Conservation (phyloP, 2,888 invertebrate genomes). For the Deilephila elpenor region DNA sequence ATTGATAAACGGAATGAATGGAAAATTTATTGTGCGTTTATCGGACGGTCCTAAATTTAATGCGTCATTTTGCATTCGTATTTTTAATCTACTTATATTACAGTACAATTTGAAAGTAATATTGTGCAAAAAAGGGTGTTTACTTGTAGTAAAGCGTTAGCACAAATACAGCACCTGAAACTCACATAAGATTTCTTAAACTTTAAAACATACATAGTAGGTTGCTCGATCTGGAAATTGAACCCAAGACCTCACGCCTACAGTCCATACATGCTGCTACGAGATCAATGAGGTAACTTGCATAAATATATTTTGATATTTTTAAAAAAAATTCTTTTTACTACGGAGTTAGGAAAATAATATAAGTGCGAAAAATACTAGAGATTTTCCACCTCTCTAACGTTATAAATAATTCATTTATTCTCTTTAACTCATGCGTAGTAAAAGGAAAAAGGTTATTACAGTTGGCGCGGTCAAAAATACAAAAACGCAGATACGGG, state of each 20-base stretch:
- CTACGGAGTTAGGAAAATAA: no score
- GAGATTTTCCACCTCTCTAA: no score
- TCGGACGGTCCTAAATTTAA: constrained; percentile 6
- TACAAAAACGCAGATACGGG: not conserved
- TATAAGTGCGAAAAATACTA: no score
- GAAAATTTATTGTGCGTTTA: constrained; percentile 21
- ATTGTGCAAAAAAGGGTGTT: not conserved
- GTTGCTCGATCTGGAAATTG: not conserved
- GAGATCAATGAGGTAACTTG: no score
- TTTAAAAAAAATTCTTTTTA: no score
- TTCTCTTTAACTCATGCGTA: not conserved
- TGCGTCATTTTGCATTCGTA: not conserved
- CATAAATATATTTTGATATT: no score
- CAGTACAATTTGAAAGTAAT: not conserved
- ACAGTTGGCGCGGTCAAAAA: not conserved
- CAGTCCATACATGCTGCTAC: no score
- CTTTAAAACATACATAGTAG: not conserved
- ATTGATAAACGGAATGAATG: constrained; percentile 16
- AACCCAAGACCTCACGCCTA: no score
- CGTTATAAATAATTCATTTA: not conserved
- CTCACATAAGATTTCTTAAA: no score
- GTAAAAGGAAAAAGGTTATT: not conserved
- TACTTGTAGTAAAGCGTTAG: not conserved
- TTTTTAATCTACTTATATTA: not conserved
- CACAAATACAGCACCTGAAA: no score